phyloP scores from a whole-genome alignment of 2,888 invertebrate species.

The Harpalus rufipes region DNA sequence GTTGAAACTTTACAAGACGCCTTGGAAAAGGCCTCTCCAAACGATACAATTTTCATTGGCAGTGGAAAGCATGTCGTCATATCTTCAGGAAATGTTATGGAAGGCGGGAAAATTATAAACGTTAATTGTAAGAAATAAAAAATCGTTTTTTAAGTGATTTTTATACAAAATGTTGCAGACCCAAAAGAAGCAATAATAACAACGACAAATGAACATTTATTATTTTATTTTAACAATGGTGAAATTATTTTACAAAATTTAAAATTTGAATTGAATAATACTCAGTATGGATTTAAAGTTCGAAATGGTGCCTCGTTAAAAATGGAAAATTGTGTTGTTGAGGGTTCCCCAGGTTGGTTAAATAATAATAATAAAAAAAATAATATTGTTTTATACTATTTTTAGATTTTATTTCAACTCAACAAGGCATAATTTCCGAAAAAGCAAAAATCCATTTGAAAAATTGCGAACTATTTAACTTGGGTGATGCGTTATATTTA shows the following conservation, averaged over 20 bases:
- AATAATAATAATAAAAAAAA: no score
- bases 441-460: slow-evolving; percentile 70
- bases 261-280: slow-evolving; percentile 78
- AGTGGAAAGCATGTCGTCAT: slow-evolving; percentile 78
- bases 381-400: neutral
- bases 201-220: slow-evolving; percentile 78
- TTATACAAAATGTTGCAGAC: slow-evolving; percentile 69
- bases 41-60: slow-evolving; percentile 79
- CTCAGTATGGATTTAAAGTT: slow-evolving; percentile 79
- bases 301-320: slow-evolving; percentile 70
- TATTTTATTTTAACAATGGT: slow-evolving; percentile 79
- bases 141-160: neutral
- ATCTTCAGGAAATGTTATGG: slow-evolving; percentile 78
- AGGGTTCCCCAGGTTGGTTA: neutral
- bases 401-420: slow-evolving; percentile 25
- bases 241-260: slow-evolving; percentile 79
- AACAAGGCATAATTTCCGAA: slow-evolving; percentile 22
- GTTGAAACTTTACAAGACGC: slow-evolving; percentile 75
- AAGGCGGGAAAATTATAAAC: slow-evolving; percentile 76
- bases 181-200: slow-evolving; percentile 72
- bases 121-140: slow-evolving; percentile 66
- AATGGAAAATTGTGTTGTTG: slow-evolving; percentile 45
- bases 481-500: slow-evolving; percentile 75
- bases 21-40: slow-evolving; percentile 75
- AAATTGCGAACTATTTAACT: slow-evolving; percentile 77